A percentile compares a stretch with the other conserved stretches of the same genome.
Evolutionary conservation across 2,888 invertebrate genomes (phyloP).

Genomic region (Diploptera punctata): DNA sequence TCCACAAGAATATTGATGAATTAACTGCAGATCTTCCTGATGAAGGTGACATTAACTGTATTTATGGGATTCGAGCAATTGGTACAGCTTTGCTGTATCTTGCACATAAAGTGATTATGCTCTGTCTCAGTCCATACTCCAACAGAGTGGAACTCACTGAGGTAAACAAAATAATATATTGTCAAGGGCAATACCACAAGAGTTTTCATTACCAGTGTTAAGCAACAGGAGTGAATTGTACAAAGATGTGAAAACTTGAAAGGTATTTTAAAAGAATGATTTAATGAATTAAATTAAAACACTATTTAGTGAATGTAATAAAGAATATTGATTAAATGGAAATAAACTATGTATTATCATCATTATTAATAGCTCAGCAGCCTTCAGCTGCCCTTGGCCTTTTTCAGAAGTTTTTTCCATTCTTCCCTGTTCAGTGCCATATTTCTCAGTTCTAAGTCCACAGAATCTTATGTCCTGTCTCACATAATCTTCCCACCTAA

Average conservation of each 20-base stretch:
- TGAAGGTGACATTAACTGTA: conserved; percentile 67
- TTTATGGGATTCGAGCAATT: conserved; percentile 73
- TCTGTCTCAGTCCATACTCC: conserved; percentile 67
- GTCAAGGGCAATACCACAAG: too few relatives aligned
- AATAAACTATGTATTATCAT: too few relatives aligned
- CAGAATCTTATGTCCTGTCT: too few relatives aligned
- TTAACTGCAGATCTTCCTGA: conserved; percentile 61
- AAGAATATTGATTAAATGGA: too few relatives aligned
- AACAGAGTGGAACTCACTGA: conserved; percentile 65
- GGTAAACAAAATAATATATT: conserved; percentile 52
- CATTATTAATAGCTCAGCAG: too few relatives aligned
- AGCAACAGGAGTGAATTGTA: not conserved
- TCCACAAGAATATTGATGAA: conserved; percentile 66
- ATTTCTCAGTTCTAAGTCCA: too few relatives aligned
- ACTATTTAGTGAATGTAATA: too few relatives aligned
- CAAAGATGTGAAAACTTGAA: not conserved
- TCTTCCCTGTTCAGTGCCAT: too few relatives aligned
- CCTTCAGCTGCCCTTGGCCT: too few relatives aligned
- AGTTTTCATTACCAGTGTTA: too few relatives aligned
- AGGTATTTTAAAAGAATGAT: not conserved
- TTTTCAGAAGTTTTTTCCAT: too few relatives aligned
- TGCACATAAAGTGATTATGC: conserved; percentile 70
- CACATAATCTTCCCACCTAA: too few relatives aligned
- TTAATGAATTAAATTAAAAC: not conserved
- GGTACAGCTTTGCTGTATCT: conserved; percentile 68